Percentiles rank a stretch among this genome's conserved stretches.
Evolutionary conservation across 2,797 vertebrate species (phyloP).

Genomic region (Peromyscus nudipes): DNA sequence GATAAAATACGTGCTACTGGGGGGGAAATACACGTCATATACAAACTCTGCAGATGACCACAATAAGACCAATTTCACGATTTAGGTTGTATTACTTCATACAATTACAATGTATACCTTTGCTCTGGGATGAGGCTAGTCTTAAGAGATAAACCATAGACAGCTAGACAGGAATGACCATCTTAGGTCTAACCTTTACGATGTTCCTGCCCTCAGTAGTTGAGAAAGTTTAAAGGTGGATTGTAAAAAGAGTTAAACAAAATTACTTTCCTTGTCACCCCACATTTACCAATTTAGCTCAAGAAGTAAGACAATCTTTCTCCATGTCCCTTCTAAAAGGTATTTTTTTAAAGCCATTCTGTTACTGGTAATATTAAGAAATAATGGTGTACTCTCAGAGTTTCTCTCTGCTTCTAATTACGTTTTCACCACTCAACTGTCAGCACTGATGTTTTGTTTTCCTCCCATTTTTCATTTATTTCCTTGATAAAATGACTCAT

Average conservation of each 20-base stretch:
- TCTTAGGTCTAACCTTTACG: background rate
- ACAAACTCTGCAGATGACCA: conserved; percentile 9
- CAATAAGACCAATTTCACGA: conserved; percentile 5
- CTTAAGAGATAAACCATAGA: conserved; percentile 34
- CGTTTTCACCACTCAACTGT: background rate
- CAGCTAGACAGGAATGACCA: background rate
- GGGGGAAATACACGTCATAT: background rate
- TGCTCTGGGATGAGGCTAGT: background rate
- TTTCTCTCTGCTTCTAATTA: conserved; percentile 38
- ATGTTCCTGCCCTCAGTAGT: background rate
- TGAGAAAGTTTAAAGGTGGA: background rate
- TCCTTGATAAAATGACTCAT: conserved; percentile 36
- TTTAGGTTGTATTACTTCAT: conserved; percentile 39
- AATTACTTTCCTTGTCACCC: background rate
- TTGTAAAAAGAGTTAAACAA: background rate
- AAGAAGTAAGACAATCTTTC: background rate
- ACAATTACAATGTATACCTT: background rate
- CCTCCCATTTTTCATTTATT: conserved; percentile 6
- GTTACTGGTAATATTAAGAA: background rate
- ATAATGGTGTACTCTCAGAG: background rate
- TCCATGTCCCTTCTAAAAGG: background rate
- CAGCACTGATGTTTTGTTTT: conserved; percentile 26
- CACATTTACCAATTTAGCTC: background rate
- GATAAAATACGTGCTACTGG: conserved; percentile 55
- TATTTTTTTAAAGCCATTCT: background rate